A percentile compares a stretch with the other conserved stretches of the same genome.
Conservation (phyloP, 2,113 vertebrate genomes). For the Coregonus clupeaformis region DNA sequence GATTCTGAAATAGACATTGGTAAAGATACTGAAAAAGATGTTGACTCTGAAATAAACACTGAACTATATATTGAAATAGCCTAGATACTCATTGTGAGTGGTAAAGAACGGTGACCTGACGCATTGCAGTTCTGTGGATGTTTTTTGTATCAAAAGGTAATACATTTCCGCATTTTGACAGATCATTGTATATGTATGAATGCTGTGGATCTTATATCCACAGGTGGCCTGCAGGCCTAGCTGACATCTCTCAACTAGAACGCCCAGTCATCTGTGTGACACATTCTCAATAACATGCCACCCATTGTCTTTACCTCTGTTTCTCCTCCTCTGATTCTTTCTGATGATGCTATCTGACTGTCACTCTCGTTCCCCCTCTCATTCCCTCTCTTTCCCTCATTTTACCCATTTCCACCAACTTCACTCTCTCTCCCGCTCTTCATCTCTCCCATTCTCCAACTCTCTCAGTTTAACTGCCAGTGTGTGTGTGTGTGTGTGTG, state of each 20-base stretch:
- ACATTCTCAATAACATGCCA: not conserved
- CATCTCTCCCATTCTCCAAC: constrained; percentile 25
- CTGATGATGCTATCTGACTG: not conserved
- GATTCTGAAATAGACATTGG: too few relatives aligned
- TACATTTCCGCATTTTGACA: not conserved
- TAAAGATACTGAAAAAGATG: too few relatives aligned
- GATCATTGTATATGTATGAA: not conserved
- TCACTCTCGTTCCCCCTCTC: constrained; percentile 13
- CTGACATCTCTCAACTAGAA: too few relatives aligned
- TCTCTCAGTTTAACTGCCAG: not conserved
- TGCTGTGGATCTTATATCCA: not conserved
- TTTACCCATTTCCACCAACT: constrained; percentile 30
- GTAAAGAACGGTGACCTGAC: too few relatives aligned
- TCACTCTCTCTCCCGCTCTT: constrained; percentile 24
- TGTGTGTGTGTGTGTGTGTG: constrained; percentile 8
- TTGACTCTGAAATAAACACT: too few relatives aligned
- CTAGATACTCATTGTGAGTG: too few relatives aligned
- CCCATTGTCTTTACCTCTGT: not conserved
- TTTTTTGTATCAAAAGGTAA: too few relatives aligned
- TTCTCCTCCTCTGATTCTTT: not conserved
- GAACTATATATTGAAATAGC: too few relatives aligned
- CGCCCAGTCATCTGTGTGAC: not conserved
- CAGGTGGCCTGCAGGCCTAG: too few relatives aligned
- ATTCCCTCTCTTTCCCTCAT: not conserved
- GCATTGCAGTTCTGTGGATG: too few relatives aligned